Evolutionary conservation across 2,888 invertebrate genomes (phyloP).

Genomic region (Caenorhabditis angaria): DNA sequence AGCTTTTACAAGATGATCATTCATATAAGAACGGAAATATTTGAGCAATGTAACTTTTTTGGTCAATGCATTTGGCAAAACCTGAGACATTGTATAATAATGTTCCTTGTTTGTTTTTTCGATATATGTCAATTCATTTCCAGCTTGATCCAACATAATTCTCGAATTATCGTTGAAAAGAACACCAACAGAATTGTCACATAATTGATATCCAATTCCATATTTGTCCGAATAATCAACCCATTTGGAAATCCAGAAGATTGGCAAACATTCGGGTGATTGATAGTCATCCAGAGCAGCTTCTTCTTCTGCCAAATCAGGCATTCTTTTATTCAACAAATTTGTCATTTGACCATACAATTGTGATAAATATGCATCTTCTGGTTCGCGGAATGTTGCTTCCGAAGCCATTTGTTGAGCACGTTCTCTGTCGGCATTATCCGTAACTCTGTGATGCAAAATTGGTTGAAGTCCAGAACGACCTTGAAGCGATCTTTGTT

Average conservation of each 20-base stretch:
- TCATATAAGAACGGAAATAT: constrained; percentile 98
- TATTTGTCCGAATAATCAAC: constrained; percentile 99
- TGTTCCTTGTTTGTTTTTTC: constrained; percentile 88
- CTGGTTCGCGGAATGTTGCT: constrained; percentile 36
- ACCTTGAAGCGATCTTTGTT: constrained; percentile 11
- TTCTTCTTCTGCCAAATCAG: constrained; percentile 33
- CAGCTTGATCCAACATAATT: constrained; percentile 89
- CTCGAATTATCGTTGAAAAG: constrained; percentile 98
- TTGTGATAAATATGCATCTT: constrained; percentile 42
- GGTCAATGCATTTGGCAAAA: constrained; percentile 80
- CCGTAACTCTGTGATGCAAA: constrained; percentile 22
- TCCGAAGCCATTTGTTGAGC: constrained; percentile 38
- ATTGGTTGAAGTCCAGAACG: constrained; percentile 24
- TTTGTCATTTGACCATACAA: constrained; percentile 26
- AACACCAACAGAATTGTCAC: constrained; percentile 93
- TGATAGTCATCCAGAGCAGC: constrained; percentile 83
- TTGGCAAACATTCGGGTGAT: constrained; percentile 92
- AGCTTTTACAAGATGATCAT: constrained; percentile 84
- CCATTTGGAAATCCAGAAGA: constrained; percentile 99
- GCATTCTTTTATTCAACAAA: constrained; percentile 30
- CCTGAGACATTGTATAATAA: constrained; percentile 81
- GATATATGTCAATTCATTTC: constrained; percentile 94
- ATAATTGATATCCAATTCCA: constrained; percentile 97
- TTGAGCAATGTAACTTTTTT: constrained; percentile 82
- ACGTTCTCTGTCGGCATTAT: constrained; percentile 31